Evolutionary conservation across 2,797 vertebrate species (phyloP).

Genomic region (Characodon lateralis): DNA sequence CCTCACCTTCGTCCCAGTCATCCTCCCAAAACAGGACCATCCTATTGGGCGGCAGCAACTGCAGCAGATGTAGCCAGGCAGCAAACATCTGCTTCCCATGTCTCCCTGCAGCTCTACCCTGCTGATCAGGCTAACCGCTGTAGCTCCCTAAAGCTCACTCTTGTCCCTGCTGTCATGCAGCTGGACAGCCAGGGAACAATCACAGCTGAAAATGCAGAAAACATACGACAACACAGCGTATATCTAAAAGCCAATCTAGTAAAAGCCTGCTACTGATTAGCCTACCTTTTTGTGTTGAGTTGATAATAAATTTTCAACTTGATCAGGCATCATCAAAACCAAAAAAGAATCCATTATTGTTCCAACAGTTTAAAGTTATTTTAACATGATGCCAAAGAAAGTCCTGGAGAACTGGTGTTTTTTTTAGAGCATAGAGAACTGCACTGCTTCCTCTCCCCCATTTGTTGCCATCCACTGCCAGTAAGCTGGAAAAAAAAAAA

Average conservation of each 20-base stretch:
- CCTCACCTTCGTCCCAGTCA: slow-evolving; percentile 8
- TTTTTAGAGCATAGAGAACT: not conserved
- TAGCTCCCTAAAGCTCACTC: slow-evolving; percentile 73
- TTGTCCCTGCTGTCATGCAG: slow-evolving; percentile 71
- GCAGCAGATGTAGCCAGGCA: slow-evolving; percentile 73
- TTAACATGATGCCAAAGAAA: not conserved
- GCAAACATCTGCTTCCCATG: slow-evolving; percentile 78
- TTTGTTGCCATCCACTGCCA: not conserved
- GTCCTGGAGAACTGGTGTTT: no score
- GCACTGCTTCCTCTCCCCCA: not conserved
- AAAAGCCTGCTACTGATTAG: slow-evolving; percentile 26
- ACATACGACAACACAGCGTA: slow-evolving; percentile 34
- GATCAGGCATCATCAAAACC: not conserved
- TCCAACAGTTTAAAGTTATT: not conserved
- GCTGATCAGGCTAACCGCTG: slow-evolving; percentile 72
- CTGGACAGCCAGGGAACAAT: slow-evolving; percentile 67
- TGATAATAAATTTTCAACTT: not conserved
- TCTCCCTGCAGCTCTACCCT: slow-evolving; percentile 67
- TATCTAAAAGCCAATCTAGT: slow-evolving; percentile 26
- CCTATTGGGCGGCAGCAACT: slow-evolving; percentile 63
- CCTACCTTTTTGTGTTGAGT: slow-evolving; percentile 13
- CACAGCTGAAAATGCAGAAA: slow-evolving; percentile 60
- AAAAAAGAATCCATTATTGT: not conserved
- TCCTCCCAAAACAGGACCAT: slow-evolving; percentile 31
- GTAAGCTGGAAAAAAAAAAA: not conserved